Evolutionary conservation across 2,888 invertebrate genomes (phyloP), one percentile per base, ranked within the genome.

Genomic region (Chymomyza caudatula): DNA sequence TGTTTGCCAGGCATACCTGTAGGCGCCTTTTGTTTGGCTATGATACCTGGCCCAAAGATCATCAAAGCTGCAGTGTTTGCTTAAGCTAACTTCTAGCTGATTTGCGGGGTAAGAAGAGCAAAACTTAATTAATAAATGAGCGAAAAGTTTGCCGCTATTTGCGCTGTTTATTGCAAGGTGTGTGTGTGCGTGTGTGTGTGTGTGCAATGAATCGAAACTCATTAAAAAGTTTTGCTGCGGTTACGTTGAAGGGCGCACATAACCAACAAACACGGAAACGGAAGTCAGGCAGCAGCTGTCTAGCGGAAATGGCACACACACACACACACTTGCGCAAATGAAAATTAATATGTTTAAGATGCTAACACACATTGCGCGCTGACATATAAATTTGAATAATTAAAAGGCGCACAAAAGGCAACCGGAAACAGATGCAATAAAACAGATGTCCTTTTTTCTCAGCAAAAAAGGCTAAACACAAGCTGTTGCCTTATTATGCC

Each of bases 131-230:
- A 80, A 80, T 80, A 86, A 84, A 71, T 71, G 73, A 63, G 71
- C 63, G 75, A 60, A 60, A 67, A 68, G 60, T 54, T 52, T 60
- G 42, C 52, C 49, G 29, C 54, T 58, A 56, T 47, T 56, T 19
- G 20, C 42, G 22, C 29, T 49, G 25, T 20, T 37, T 15, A 11
- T 13, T 29, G 43, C 52, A 49, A 59, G 37, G 49, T 44, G 44
- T 78, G 66, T 63, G 53, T 37, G 29, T 29, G 29, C 29, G 63
- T 65, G 57, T 66, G 65, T 60, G 61, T 58, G 65, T 65, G 65
- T 67, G 67, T 71, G 84, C 73, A 85, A 85, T 86, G 86, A 86
- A 85, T 86, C 80, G 86, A 85, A 86, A 82, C 86, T 82, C 86
- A 82, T 82, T 82, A 86, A 82, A 86, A 86, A 85, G 73, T 82